Percentiles rank a stretch among this genome's conserved stretches.
These are phyloP conservation scores for Hippotragus niger DNA, from an alignment of 2,113 vertebrate species.

Conservation along the genomic window DNA sequence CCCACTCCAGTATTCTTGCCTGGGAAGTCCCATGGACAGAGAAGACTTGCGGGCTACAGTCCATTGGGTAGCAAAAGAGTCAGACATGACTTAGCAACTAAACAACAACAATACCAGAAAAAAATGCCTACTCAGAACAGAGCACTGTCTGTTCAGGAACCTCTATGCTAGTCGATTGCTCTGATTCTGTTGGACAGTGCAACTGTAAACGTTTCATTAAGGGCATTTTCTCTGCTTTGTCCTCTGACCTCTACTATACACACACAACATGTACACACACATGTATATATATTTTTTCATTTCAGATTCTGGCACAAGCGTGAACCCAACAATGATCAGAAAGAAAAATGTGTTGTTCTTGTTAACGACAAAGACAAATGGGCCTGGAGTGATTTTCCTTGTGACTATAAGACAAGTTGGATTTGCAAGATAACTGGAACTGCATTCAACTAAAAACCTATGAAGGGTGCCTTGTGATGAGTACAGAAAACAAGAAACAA, in stretches of 20 bases:
- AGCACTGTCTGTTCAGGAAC: neutral
- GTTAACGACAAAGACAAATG: conserved; percentile 26
- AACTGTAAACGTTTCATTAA: neutral
- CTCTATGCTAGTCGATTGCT: neutral
- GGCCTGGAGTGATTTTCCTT: conserved; percentile 46
- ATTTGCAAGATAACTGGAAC: conserved; percentile 42
- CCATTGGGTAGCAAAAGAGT: neutral
- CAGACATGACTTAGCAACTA: neutral
- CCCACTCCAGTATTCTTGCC: neutral
- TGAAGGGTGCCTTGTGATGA: neutral
- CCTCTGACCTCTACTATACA: neutral
- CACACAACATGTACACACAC: neutral
- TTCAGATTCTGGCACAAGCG: conserved; percentile 54
- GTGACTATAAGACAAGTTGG: neutral
- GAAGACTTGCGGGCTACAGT: neutral
- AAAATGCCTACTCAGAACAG: neutral
- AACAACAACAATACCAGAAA: neutral
- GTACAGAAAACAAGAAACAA: neutral
- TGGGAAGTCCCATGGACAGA: neutral
- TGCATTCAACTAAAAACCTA: neutral
- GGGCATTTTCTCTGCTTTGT: neutral
- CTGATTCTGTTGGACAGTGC: neutral
- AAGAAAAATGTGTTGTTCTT: conserved; percentile 48
- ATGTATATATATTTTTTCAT: neutral
- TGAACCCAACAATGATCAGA: neutral